phyloP scores from a whole-genome alignment of 2,113 vertebrate species.

The Sigmodon hispidus region DNA sequence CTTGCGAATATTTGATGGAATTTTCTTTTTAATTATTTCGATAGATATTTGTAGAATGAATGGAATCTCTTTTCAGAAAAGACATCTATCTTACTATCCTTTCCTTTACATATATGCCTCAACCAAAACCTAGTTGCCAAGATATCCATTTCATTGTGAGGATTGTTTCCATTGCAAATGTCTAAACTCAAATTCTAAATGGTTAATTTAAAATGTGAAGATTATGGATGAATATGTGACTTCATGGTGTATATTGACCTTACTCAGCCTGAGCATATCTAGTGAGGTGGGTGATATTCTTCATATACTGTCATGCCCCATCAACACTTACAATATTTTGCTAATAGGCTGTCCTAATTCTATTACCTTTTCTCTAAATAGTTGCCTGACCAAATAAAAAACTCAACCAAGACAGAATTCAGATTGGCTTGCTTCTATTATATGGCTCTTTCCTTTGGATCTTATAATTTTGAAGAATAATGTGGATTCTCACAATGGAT shows the following conservation, averaged over 20 bases:
- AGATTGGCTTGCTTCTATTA: background rate
- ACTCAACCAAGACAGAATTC: background rate
- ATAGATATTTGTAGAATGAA: background rate
- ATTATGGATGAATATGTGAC: background rate
- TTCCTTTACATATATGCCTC: background rate
- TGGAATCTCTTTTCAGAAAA: background rate
- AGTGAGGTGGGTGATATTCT: background rate
- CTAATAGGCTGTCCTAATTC: background rate
- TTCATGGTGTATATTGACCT: background rate
- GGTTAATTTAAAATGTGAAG: background rate
- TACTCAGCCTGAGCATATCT: background rate
- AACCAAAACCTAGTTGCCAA: background rate
- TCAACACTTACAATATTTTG: background rate
- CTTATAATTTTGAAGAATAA: background rate
- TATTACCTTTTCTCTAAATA: background rate
- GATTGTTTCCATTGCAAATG: background rate
- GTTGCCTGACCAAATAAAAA: background rate
- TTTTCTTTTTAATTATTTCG: background rate
- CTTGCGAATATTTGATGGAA: background rate
- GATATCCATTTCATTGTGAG: background rate
- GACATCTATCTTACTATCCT: background rate
- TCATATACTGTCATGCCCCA: background rate
- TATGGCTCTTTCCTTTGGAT: fast-evolving
- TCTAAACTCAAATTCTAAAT: background rate
- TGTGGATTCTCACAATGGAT: background rate